phyloP scores from a whole-genome alignment of 1,140 invertebrate species.

The Harlomillsia oculata region DNA sequence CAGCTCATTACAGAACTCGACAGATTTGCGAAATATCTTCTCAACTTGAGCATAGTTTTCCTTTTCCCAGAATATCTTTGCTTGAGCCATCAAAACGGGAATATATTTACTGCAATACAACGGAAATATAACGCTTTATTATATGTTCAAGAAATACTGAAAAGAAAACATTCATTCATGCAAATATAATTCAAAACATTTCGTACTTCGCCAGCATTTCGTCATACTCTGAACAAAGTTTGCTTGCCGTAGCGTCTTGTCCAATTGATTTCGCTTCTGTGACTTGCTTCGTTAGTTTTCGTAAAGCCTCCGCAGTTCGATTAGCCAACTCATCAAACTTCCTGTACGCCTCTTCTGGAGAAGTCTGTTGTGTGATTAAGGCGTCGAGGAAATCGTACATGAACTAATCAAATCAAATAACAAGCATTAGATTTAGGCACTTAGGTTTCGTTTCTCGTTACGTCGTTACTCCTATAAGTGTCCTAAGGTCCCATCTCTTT shows the following conservation, averaged over 20 bases:
- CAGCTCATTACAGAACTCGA: slow-evolving; percentile 95
- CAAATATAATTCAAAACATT: no score
- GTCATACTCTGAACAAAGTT: slow-evolving; percentile 33
- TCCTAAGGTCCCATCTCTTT: no score
- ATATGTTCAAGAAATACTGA: no score
- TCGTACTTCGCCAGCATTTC: slow-evolving; percentile 32
- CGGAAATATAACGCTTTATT: no score
- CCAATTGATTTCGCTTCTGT: slow-evolving; percentile 28
- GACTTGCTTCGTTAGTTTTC: slow-evolving; percentile 83
- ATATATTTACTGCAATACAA: slow-evolving; percentile 51
- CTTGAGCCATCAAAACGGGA: slow-evolving; percentile 96
- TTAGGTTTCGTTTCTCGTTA: no score
- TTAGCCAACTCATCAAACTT: slow-evolving; percentile 93
- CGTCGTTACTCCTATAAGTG: no score
- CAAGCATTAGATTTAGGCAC: slow-evolving; percentile 1
- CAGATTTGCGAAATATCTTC: slow-evolving; percentile 88
- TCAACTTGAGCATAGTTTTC: slow-evolving; percentile 92
- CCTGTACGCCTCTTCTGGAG: slow-evolving; percentile 90
- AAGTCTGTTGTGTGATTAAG: slow-evolving; percentile 92
- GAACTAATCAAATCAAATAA: no score
- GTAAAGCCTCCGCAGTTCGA: slow-evolving; percentile 76
- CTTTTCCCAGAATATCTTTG: slow-evolving; percentile 97
- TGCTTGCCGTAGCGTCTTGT: slow-evolving; percentile 31
- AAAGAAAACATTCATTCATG: no score
- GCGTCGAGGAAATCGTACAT: slow-evolving; percentile 85